phyloP scores from a whole-genome alignment of 1,140 invertebrate genomes.

The Drosophila nannoptera region DNA sequence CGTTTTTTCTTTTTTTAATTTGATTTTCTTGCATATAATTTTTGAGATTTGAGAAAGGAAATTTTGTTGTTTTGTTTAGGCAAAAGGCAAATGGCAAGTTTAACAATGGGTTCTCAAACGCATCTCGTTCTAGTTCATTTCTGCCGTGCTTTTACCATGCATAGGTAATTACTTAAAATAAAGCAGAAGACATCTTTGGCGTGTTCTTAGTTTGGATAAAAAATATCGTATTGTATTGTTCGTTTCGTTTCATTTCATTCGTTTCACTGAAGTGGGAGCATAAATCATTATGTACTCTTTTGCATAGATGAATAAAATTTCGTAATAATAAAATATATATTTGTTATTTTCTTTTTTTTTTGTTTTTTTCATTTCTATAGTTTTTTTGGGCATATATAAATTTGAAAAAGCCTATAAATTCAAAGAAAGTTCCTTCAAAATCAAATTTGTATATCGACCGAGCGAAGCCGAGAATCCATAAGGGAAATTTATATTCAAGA shows the following conservation, averaged over 20 bases:
- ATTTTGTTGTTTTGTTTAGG: conserved; percentile 35
- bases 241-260: neutral
- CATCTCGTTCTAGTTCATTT: conserved; percentile 4
- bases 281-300: conserved; percentile 73
- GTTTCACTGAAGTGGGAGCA: conserved; percentile 54
- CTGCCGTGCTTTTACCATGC: conserved; percentile 11
- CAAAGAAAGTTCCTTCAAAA: conserved; percentile 58
- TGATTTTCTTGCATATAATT: conserved; percentile 71
- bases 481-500: conserved; percentile 26
- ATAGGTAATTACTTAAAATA: conserved; percentile 63
- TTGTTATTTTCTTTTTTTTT: conserved; percentile 39
- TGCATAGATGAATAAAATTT: conserved; percentile 75
- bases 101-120: conserved; percentile 17
- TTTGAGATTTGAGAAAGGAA: conserved; percentile 63
- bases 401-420: conserved; percentile 75
- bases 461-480: conserved; percentile 43
- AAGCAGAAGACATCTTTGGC: conserved; percentile 77
- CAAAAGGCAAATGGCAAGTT: conserved; percentile 39
- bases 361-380: conserved; percentile 22
- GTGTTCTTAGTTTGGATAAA: conserved; percentile 70
- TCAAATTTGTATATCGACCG: conserved; percentile 57
- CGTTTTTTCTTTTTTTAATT: conserved; percentile 63
- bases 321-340: conserved; percentile 74
- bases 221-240: conserved; percentile 18
- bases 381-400: conserved; percentile 64